Percentiles rank a stretch among this genome's conserved stretches.
phyloP scores from a whole-genome alignment of 2,888 invertebrate species.

The Suillia variegata region DNA sequence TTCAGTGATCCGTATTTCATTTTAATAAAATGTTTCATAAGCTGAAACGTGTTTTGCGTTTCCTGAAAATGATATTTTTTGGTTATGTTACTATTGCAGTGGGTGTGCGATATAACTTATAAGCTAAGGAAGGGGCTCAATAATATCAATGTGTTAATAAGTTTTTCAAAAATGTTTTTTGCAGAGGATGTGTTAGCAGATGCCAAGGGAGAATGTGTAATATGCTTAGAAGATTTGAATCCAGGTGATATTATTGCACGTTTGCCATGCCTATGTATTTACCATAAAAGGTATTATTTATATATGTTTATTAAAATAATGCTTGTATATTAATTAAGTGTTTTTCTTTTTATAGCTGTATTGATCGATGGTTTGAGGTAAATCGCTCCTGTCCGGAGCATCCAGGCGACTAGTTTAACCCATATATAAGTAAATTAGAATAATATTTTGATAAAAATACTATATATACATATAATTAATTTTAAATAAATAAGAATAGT shows the following conservation, averaged over 20 bases:
- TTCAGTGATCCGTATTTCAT: too few relatives aligned
- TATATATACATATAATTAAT: neutral
- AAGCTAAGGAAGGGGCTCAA: too few relatives aligned
- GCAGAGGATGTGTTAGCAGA: constrained; percentile 96
- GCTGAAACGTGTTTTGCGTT: too few relatives aligned
- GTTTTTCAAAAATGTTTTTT: constrained; percentile 57
- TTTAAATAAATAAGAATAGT: constrained; percentile 2
- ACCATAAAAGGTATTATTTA: constrained; percentile 86
- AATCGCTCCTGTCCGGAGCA: constrained; percentile 99
- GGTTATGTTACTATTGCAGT: too few relatives aligned
- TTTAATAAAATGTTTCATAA: too few relatives aligned
- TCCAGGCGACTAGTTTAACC: constrained; percentile 82
- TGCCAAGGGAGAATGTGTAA: constrained; percentile 98
- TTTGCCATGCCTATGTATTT: constrained; percentile 98
- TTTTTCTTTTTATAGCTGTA: constrained; percentile 77
- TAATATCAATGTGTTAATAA: too few relatives aligned
- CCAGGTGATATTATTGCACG: constrained; percentile 97
- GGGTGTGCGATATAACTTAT: too few relatives aligned
- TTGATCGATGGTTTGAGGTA: constrained; percentile 99
- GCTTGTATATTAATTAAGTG: neutral
- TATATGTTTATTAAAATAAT: constrained; percentile 22
- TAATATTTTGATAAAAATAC: constrained; percentile 2
- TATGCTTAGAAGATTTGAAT: constrained; percentile 95
- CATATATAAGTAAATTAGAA: constrained; percentile 38
- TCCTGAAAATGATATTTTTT: too few relatives aligned